These are phyloP conservation scores for Pelagia noctiluca DNA, from an alignment of 30 jellyfish, hydroid and myxozoan genomes.

Conservation along the genomic window DNA sequence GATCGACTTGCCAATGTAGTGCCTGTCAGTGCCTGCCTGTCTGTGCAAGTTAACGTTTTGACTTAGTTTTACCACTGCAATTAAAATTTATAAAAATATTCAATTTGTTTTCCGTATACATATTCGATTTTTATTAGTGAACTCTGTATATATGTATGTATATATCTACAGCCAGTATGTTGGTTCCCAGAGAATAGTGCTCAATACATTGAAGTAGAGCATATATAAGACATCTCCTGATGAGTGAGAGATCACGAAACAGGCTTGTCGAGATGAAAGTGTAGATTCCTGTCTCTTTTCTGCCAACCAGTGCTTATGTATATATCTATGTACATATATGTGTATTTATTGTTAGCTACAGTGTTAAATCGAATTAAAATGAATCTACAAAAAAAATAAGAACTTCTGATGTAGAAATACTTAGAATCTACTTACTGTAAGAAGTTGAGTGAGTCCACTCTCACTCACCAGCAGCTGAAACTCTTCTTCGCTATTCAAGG, in stretches of 20 bases:
- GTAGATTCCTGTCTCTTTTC: not conserved
- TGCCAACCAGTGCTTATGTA: not conserved
- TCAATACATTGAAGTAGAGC: too few species aligned
- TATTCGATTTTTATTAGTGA: too few species aligned
- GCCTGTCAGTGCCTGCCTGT: not conserved
- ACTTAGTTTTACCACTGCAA: too few species aligned
- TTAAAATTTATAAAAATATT: too few species aligned
- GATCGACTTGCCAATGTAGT: not conserved
- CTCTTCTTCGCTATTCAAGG: not conserved
- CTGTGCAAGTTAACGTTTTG: too few species aligned
- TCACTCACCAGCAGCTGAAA: slow-evolving; percentile 3
- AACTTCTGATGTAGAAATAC: not conserved
- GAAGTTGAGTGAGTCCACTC: slow-evolving; percentile 8
- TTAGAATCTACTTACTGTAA: not conserved
- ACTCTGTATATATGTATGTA: too few species aligned
- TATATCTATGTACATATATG: not conserved
- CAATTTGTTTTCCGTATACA: too few species aligned
- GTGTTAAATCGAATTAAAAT: not conserved
- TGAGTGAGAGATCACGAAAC: too few species aligned
- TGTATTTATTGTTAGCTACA: not conserved
- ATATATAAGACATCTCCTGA: too few species aligned
- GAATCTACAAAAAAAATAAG: not conserved
- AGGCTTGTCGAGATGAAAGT: too few species aligned
- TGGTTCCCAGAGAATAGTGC: too few species aligned
- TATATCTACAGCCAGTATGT: too few species aligned